These are phyloP conservation scores for Neoseiulus cucumeris DNA, from an alignment of 1,140 invertebrate species.

Conservation along the genomic window DNA sequence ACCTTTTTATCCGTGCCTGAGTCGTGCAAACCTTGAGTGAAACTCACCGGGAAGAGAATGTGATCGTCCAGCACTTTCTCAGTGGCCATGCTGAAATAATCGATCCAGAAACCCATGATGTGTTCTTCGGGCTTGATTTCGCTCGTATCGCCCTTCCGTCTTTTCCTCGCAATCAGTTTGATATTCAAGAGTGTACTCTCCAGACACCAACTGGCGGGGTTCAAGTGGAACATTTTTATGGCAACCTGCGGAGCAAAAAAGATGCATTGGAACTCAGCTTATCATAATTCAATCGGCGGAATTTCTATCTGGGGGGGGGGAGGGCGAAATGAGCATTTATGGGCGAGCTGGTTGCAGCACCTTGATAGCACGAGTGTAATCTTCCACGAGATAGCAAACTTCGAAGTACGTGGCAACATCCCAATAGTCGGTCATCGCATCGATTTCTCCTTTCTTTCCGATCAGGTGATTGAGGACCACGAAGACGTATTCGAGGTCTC, in stretches of 20 bases:
- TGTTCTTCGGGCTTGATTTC: conserved; percentile 47
- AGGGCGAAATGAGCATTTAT: too few species aligned
- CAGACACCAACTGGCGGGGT: conserved; percentile 93
- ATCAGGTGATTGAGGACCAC: conserved; percentile 93
- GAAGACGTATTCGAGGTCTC: conserved; percentile 65
- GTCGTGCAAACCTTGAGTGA: too few species aligned
- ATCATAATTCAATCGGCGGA: too few species aligned
- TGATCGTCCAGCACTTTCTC: conserved; percentile 15
- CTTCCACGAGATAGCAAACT: conserved; percentile 88
- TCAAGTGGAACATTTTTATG: conserved; percentile 95
- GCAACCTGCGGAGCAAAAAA: conserved; percentile 47
- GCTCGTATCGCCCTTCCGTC: conserved; percentile 40
- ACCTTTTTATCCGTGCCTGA: too few species aligned
- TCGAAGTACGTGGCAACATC: conserved; percentile 99
- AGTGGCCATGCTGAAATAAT: conserved; percentile 21
- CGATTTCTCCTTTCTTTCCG: conserved; percentile 86
- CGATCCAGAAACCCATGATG: conserved; percentile 13
- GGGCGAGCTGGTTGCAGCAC: not conserved
- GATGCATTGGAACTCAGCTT: too few species aligned
- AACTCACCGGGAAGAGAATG: not conserved
- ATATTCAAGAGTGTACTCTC: conserved; percentile 98
- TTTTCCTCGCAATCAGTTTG: conserved; percentile 73
- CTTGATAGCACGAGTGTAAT: conserved; percentile 76
- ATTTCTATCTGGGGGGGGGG: too few species aligned
- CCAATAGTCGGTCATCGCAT: conserved; percentile 90